Conservation (phyloP, 2,113 vertebrate genomes). For the Axis porcinus region DNA sequence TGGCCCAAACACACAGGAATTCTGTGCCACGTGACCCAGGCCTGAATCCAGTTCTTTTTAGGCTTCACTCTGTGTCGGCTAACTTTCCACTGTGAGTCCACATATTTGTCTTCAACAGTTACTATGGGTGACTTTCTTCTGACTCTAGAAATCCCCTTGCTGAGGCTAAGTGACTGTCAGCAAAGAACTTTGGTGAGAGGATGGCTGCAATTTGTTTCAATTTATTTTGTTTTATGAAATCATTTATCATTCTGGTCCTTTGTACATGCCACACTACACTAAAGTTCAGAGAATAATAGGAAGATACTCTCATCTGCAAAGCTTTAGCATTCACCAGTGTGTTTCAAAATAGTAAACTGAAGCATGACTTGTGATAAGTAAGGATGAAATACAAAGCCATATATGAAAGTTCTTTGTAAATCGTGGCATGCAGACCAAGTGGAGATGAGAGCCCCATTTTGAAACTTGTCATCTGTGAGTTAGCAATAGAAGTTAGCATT, state of each 20-base stretch:
- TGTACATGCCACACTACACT: neutral
- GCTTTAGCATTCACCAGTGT: neutral
- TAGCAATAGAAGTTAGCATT: neutral
- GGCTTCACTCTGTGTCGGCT: neutral
- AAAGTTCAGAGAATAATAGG: neutral
- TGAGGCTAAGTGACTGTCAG: neutral
- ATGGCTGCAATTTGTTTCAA: neutral
- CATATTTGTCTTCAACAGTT: neutral
- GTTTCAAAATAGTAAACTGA: neutral
- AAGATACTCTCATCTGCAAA: neutral
- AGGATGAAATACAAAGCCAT: neutral
- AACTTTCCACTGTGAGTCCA: neutral
- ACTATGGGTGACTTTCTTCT: neutral
- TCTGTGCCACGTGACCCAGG: fast-evolving
- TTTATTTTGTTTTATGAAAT: neutral
- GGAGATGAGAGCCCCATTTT: neutral
- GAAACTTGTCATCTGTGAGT: neutral
- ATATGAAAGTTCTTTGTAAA: neutral
- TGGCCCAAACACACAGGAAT: fast-evolving
- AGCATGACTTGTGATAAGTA: neutral
- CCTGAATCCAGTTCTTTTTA: neutral
- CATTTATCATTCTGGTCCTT: neutral
- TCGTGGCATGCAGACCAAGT: neutral
- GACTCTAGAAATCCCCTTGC: neutral
- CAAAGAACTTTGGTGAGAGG: neutral